Base-by-base conservation (phyloP, 35 echinoderm and acorn worm species). In the Chiridota heheva region DNA sequence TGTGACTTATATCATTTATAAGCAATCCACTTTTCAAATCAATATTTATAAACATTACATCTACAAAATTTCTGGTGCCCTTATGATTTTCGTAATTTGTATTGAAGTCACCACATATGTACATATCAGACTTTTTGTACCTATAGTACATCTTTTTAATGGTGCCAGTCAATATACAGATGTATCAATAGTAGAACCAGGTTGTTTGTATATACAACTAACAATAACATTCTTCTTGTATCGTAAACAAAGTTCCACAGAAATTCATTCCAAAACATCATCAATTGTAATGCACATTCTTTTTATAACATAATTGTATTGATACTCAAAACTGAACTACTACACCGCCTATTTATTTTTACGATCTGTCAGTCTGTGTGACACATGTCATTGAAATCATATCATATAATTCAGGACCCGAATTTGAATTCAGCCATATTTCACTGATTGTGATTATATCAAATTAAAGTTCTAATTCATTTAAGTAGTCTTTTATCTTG, bases 191-290 rank as follows among this genome's bases (percentile, higher is more conserved):
- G n/a, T 30, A 42, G 66, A 72, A 2, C 69, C 69, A 44, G 70
- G 70, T 46, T 74, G 43, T 74, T 30, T 74, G 44, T 74, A 51
- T 29, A 74, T 32, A 44, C 44, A 51, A 74, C 69, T 72, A 24
- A 72, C 31, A 51, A 74, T 49, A 33, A 51, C 44, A 74, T 74
- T 74, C 28, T 74, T 74, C 42, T 55, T 74, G 22, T 53, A 13
- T 7, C 56, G 1, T 44, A 53, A 6, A 32, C 24, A 74, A 51
- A 74, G 13, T 25, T 74, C 70, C 26, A 74, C 44, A 15, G 70
- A 12, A 51, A 74, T 16, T 51, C 40, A 74, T 74, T 74, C 44
- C 7, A 74, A 49, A 49, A 49, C 70, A 51, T 73, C 70, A 51
- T 49, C 35, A 16, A 73, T 73, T 73, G 0, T 5, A 22, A 32